Base-by-base conservation (phyloP, 2,888 invertebrate genomes). In the Lasioglossum leucozonium region DNA sequence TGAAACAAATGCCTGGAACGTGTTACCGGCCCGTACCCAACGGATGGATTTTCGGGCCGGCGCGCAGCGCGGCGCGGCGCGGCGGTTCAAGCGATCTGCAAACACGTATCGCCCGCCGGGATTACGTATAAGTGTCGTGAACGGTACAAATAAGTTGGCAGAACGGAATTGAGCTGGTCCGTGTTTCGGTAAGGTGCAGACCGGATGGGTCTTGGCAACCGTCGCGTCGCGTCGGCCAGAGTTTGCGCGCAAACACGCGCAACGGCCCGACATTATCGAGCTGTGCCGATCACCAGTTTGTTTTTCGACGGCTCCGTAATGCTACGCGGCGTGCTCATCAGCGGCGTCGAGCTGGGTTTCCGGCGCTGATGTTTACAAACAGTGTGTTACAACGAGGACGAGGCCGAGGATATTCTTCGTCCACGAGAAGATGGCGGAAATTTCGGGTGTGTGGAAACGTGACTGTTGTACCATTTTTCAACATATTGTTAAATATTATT, bases 1-100 rank as follows among this genome's bases (percentile, higher is more conserved):
- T 75, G 67, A 82, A 87, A 87, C 86, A 87, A 87, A 87, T 87
- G 84, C 81, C 47, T n/a, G 65, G 72, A 71, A 86, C 87, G 87
- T 87, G 86, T 86, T 82, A 77, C 74, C 65, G 26, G 67, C 40
- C 30, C 65, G 65, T 10, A 10, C 18, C 65, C 18, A 18, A n/a
- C 81, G 81, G 77, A 73, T 75, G 76, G 58, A 81, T 87, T 87
- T 85, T 83, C 81, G 79, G 72, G 71, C 51, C 40, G 74, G 67
- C 40, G n/a, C n/a, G n/a, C n/a, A n/a, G n/a, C n/a, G n/a, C n/a
- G n/a, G n/a, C n/a, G n/a, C n/a, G n/a, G n/a, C n/a, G n/a, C n/a
- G n/a, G n/a, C n/a, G n/a, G n/a, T n/a, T 79, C 78, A 83, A 88
- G 82, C 81, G 85, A 87, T 85, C 81, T 71, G 85, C 82, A 87